Evolutionary conservation across 1,140 invertebrate genomes (phyloP), one percentile per base, ranked within the genome.

Genomic region (Heliothis virescens): DNA sequence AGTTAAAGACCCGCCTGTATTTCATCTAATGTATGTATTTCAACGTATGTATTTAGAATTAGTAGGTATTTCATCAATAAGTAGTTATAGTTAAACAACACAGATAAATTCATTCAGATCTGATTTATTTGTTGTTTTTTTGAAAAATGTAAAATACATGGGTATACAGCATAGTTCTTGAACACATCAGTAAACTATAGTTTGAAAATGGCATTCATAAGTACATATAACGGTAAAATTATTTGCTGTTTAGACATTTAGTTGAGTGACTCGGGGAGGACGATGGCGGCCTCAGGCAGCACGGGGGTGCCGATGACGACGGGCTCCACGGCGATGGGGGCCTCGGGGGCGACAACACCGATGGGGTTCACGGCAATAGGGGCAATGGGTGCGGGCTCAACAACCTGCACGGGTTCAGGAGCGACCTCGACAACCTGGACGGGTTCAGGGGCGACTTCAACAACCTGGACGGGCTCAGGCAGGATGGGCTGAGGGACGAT

Each of bases 261-360:
- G 80, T 82, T 80, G n/a, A 84, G 80, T 16, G 12, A 41, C 48
- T 75, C 83, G 81, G 80, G 76, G 72, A 67, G 79, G 83, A 73
- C n/a, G 80, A 81, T 34, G 77, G 79, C 52, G 73, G 79, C 26
- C 63, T 67, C n/a, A 65, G 78, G 18, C 83, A 75, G 10, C 85
- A 83, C 13, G 89, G 91, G 80, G 87, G 29, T 67, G 1, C 75
- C 81, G 63, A 81, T 52, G 48, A 55, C 10, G 21, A 82, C 80
- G 76, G 82, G 55, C 59, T 62, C 59, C 10, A 15, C 57, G n/a
- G 48, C 12, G 13, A 52, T 18, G 79, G 62, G 80, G 82, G 76
- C 34, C 2, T 1, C 47, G 60, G 83, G 69, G 10, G 52, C 72
- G 50, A 69, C 48, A 16, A 69, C 65, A 26, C 65, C 67, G 57